A percentile compares a stretch with the other conserved stretches of the same genome.
Evolutionary conservation across 2,113 vertebrate genomes (phyloP).

Genomic region (Anoura caudifer): DNA sequence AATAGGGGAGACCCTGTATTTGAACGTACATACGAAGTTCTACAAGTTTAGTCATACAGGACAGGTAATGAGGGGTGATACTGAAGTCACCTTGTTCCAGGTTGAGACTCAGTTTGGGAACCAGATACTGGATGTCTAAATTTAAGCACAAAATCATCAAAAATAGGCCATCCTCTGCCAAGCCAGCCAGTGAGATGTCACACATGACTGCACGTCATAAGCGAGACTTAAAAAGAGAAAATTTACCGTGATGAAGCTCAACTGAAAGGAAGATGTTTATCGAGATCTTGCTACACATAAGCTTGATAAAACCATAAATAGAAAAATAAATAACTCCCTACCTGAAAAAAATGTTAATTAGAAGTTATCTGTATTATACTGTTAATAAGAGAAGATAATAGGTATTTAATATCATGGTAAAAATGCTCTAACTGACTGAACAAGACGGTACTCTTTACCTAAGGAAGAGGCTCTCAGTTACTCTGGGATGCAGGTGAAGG

Average conservation of each 20-base stretch:
- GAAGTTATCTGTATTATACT: not conserved
- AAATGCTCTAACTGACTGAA: not conserved
- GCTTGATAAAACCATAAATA: not conserved
- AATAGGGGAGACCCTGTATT: not conserved
- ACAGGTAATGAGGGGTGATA: not conserved
- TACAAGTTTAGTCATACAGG: not conserved
- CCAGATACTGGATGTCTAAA: not conserved
- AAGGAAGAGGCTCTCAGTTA: not conserved
- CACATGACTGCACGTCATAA: accelerated
- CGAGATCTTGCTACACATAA: not conserved
- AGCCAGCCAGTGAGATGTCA: not conserved
- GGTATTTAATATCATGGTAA: not conserved
- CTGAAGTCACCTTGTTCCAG: not conserved
- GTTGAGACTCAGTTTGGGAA: not conserved
- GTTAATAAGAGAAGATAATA: not conserved
- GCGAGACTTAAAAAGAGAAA: not conserved
- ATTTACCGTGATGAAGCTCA: not conserved
- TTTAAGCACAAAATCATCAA: not conserved
- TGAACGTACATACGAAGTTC: not conserved
- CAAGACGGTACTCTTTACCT: not conserved
- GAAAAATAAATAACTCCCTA: not conserved
- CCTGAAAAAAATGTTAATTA: not conserved
- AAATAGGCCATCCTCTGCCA: not conserved
- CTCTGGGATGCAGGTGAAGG: not conserved
- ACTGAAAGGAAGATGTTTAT: not conserved